Base-by-base conservation (phyloP, 1,140 invertebrate species). In the Brachionus sp. region DNA sequence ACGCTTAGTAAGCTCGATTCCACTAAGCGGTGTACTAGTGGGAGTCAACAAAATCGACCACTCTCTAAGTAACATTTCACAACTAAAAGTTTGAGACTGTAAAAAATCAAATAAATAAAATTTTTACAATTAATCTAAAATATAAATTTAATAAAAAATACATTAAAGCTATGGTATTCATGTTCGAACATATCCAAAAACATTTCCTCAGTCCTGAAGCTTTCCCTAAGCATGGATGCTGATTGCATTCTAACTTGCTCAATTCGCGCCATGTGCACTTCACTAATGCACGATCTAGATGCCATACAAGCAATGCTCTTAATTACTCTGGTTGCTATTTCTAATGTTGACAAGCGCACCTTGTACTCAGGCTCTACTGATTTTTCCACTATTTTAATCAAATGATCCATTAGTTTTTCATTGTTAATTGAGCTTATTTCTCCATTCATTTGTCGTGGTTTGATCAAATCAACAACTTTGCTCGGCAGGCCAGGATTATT, bases 161-260 rank as follows among this genome's bases (percentile, higher is more conserved):
- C 90, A 85, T 87, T 90, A 91, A 98, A 94, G 88, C 97, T 95
- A 87, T 93, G 94, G 89, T 91, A 94, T 91, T 99, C 97, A 88
- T 98, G 95, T 90, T 99, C 97, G 90, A 99, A 99, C 92, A 98
- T 95, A 87, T 99, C 97, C 37, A 98, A 90, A 90, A 99, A 99
- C 85, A 98, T 96, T 86, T 98, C 96, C 91, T 98, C 96, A 86
- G 94, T 95, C 92, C 97, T 97, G 88, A 96, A 97, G 87, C 97
- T 96, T 90, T 95, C 96, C 46, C 94, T 91, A 1, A 97, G 91
- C 12, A 95, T 90, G 19, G 93, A 91, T 46, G 94, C 95, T 84
- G 94, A 94, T 86, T 96, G 93, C 86, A 95, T 93, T 84, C 93
- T 92, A 5, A 94, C 93, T 66, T 92, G 91, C 87, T 95, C 93